Percentiles rank a stretch among this genome's conserved stretches.
These are phyloP conservation scores for Cervus canadensis DNA, from an alignment of 2,113 vertebrate species.

Conservation along the genomic window DNA sequence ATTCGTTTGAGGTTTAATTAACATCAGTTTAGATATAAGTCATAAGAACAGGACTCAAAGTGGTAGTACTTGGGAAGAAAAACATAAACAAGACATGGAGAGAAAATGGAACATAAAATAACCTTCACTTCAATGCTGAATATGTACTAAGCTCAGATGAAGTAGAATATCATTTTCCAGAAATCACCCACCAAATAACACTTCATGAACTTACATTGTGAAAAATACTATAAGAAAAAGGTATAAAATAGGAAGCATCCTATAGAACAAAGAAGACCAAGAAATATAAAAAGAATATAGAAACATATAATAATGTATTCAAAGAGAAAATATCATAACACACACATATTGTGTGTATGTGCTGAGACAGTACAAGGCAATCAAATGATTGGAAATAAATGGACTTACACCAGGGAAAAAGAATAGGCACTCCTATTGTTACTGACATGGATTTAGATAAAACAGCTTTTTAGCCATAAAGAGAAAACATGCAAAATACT, in stretches of 20 bases:
- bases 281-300: neutral
- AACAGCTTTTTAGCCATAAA: neutral
- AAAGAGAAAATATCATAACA: neutral
- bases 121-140: neutral
- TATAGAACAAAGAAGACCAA: neutral
- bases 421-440: neutral
- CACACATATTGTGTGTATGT: neutral
- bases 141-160: neutral
- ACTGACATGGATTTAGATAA: neutral
- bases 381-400: neutral
- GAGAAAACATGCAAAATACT: neutral
- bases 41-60: neutral
- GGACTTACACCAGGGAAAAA: neutral
- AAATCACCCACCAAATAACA: neutral
- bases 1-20: slow-evolving; percentile 11
- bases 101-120: neutral
- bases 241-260: neutral
- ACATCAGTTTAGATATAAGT: neutral
- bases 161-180: neutral
- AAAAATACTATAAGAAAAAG: neutral
- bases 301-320: neutral
- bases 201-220: neutral
- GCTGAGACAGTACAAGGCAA: neutral
- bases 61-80: neutral
- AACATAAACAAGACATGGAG: neutral